These are phyloP conservation scores for Alosa sapidissima DNA, from an alignment of 2,797 vertebrate species.

Conservation along the genomic window DNA sequence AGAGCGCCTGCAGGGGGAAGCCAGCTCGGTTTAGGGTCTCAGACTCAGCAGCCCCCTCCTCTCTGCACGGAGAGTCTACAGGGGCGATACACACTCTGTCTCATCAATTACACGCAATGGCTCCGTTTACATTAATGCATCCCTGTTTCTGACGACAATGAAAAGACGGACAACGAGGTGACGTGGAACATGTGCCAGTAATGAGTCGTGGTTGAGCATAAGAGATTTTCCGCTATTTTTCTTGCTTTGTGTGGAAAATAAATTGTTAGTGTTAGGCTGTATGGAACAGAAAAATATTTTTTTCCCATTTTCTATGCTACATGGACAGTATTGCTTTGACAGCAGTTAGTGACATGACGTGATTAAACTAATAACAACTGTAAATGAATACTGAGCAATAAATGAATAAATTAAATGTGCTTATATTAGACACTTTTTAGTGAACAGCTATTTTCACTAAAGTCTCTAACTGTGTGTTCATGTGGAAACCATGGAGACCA, in stretches of 20 bases:
- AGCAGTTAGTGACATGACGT: neutral
- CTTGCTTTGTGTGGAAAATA: neutral
- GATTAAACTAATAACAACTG: neutral
- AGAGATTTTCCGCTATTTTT: neutral
- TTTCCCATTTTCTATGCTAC: neutral
- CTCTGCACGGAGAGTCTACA: neutral
- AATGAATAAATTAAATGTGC: too few relatives aligned
- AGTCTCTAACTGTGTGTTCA: neutral
- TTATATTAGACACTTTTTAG: neutral
- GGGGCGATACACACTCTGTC: neutral
- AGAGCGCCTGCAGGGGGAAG: constrained; percentile 35
- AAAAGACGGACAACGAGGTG: neutral
- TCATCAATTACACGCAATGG: neutral
- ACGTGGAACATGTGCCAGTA: neutral
- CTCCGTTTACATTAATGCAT: neutral
- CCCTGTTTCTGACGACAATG: neutral
- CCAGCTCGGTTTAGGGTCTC: constrained; percentile 28
- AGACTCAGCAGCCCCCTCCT: neutral
- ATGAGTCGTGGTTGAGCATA: neutral
- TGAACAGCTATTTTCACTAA: neutral
- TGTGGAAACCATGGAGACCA: neutral
- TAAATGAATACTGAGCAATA: neutral
- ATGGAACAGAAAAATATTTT: neutral
- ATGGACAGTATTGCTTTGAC: neutral
- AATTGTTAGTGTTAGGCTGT: neutral